phyloP scores from a whole-genome alignment of 1,140 invertebrate species.

The Drosophila teissieri region DNA sequence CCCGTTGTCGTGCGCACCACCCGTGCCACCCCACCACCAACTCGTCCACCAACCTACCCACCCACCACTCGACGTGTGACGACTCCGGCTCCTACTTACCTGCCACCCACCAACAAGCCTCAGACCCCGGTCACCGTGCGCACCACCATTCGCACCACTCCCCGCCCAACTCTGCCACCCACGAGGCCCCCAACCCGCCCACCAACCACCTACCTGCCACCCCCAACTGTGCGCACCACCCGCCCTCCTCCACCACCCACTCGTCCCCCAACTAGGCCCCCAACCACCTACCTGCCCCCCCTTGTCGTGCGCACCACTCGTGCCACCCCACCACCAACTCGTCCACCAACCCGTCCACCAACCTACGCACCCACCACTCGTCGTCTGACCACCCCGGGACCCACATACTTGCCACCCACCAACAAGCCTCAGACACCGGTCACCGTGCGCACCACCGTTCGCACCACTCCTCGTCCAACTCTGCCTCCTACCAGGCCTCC shows the following conservation, averaged over 20 bases:
- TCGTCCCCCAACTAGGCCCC: constrained; percentile 13
- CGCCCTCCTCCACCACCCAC: constrained; percentile 30
- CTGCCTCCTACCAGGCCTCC: constrained; percentile 45
- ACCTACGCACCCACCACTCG: constrained; percentile 28
- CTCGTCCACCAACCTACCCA: not conserved
- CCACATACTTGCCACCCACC: constrained; percentile 52
- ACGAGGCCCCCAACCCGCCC: constrained; percentile 42
- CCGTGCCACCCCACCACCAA: constrained; percentile 17
- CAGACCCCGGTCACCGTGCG: constrained; percentile 24
- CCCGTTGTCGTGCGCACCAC: not conserved
- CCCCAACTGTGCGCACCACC: constrained; percentile 16
- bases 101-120: constrained; percentile 37
- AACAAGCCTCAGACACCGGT: constrained; percentile 29
- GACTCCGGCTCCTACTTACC: constrained; percentile 21
- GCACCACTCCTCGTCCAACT: constrained; percentile 35
- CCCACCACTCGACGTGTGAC: constrained; percentile 6
- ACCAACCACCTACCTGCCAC: constrained; percentile 43
- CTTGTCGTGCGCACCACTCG: constrained; percentile 20
- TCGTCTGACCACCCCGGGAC: constrained; percentile 16
- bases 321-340: constrained; percentile 7
- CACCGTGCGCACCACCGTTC: constrained; percentile 35
- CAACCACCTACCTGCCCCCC: constrained; percentile 44
- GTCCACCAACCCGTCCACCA: constrained; percentile 11
- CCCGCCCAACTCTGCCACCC: constrained; percentile 31
- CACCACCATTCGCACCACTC: constrained; percentile 38